A percentile compares a stretch with the other conserved stretches of the same genome.
Conservation (phyloP, 2,888 invertebrate species). For the Temnothorax ravouxi region DNA sequence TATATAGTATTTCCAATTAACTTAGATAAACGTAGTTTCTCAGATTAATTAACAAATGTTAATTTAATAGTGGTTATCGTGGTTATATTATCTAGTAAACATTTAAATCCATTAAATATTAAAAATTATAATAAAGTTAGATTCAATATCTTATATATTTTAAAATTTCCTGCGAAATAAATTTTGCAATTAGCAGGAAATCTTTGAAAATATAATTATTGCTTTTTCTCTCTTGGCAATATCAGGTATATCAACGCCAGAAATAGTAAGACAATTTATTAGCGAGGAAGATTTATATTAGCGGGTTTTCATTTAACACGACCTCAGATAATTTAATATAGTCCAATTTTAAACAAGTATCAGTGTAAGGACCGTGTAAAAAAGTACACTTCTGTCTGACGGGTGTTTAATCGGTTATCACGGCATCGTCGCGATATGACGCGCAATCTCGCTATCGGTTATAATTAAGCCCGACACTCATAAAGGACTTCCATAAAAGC, state of each 20-base stretch:
- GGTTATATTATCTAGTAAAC: neutral
- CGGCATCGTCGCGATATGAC: slow-evolving; percentile 12
- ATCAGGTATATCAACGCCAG: neutral
- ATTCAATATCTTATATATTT: neutral
- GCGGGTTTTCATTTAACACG: neutral
- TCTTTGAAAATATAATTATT: neutral
- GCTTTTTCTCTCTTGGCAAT: neutral
- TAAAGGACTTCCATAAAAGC: slow-evolving; percentile 48
- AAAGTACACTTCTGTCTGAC: neutral
- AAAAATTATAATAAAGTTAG: neutral
- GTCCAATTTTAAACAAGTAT: neutral
- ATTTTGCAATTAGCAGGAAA: neutral
- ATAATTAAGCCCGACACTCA: slow-evolving; percentile 11
- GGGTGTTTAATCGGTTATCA: neutral
- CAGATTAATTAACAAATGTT: slow-evolving; percentile 5
- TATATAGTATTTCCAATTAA: slow-evolving; percentile 8
- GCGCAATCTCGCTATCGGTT: neutral
- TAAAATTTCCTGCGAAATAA: neutral
- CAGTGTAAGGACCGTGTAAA: neutral
- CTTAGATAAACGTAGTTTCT: neutral
- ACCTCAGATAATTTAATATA: neutral
- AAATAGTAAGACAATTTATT: slow-evolving; percentile 2
- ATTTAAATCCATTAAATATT: neutral
- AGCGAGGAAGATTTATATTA: neutral
- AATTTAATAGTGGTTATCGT: neutral